phyloP scores from a whole-genome alignment of 2,797 vertebrate genomes.

The Pteronotus mesoamericanus region DNA sequence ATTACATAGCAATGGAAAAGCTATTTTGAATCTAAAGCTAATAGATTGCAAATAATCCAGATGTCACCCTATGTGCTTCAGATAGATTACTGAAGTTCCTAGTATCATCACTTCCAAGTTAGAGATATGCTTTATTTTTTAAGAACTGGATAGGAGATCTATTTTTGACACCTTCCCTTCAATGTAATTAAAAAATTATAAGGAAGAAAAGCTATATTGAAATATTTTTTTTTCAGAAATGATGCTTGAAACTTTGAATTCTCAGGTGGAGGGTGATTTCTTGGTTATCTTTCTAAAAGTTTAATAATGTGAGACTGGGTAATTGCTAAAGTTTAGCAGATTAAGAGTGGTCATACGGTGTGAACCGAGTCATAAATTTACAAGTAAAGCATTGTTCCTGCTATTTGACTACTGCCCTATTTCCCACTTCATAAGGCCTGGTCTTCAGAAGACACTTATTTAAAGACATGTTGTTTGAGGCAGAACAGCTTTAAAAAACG shows the following conservation, averaged over 20 bases:
- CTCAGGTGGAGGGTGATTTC: background rate
- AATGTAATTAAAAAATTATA: background rate
- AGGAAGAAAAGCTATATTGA: background rate
- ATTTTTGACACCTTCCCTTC: background rate
- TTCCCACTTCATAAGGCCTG: background rate
- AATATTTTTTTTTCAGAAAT: background rate
- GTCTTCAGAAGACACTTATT: background rate
- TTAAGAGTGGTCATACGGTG: background rate
- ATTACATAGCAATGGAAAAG: background rate
- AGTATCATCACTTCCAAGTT: background rate
- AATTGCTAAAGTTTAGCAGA: background rate
- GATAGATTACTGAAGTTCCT: background rate
- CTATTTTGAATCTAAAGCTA: background rate
- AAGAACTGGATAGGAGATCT: background rate
- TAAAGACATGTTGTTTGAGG: background rate
- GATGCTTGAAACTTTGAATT: background rate
- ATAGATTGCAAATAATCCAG: background rate
- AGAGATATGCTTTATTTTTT: background rate
- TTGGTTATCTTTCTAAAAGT: background rate
- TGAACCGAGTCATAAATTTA: background rate
- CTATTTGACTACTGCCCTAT: background rate
- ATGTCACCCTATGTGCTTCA: background rate
- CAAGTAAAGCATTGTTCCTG: background rate
- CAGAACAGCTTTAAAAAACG: background rate
- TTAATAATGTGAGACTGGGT: background rate